phyloP scores from a whole-genome alignment of 2,797 vertebrate species.

The Thamnophis elegans region DNA sequence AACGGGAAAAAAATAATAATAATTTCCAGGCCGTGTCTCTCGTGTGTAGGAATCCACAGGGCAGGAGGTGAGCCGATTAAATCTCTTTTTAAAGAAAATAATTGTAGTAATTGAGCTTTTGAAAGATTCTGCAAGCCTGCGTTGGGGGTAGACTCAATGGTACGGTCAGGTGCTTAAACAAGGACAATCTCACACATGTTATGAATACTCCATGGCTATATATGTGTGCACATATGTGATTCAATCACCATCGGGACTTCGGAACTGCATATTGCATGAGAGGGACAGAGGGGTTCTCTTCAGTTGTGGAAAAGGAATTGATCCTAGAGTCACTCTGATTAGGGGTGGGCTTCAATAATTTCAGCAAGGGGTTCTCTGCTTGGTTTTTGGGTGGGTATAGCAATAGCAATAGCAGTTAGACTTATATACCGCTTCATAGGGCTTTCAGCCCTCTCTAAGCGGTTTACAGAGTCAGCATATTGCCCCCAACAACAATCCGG shows the following conservation, averaged over 20 bases:
- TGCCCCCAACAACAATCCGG: no score
- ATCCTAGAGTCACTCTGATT: background rate
- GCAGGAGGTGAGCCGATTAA: conserved; percentile 45
- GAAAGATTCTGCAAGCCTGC: background rate
- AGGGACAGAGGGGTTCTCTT: background rate
- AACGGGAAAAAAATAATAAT: conserved; percentile 30
- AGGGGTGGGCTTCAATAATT: no score
- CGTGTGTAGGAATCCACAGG: conserved; percentile 23
- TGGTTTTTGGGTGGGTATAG: no score
- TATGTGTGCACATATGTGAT: background rate
- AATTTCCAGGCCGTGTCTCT: conserved; percentile 36
- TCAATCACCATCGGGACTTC: background rate
- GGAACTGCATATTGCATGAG: background rate
- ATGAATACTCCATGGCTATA: background rate
- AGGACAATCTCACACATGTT: background rate
- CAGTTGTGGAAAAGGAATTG: background rate
- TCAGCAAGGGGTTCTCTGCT: no score
- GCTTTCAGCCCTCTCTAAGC: no score
- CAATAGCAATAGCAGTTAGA: no score
- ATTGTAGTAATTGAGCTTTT: conserved; percentile 16
- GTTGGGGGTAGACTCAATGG: background rate
- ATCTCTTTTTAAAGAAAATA: conserved; percentile 38
- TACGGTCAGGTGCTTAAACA: background rate
- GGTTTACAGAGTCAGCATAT: no score
- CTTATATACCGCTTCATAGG: no score